Percentiles rank a stretch among this genome's conserved stretches.
Conservation (phyloP, 2,888 invertebrate species). For the Hermaeophaga mercurialis region DNA sequence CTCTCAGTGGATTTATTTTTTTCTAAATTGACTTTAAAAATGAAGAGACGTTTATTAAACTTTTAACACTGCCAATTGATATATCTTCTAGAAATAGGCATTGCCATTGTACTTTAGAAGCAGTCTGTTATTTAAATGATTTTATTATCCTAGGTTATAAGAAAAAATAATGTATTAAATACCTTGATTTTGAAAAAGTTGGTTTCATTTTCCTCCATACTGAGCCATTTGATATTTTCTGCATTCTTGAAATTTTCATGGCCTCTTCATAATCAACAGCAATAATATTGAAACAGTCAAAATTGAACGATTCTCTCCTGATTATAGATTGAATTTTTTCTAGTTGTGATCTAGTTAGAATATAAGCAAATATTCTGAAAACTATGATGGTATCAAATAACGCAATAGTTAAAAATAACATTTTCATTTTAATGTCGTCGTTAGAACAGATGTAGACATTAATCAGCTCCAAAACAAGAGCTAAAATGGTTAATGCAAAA, state of each 20-base stretch:
- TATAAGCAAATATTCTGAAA: conserved; percentile 15
- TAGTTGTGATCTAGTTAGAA: conserved; percentile 5
- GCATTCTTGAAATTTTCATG: background rate
- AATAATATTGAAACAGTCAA: conserved; percentile 19
- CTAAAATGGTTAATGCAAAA: conserved; percentile 7
- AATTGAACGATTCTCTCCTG: conserved; percentile 15
- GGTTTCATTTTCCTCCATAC: background rate
- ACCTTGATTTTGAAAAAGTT: background rate
- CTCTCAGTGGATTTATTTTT: too few species aligned
- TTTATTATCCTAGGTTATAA: too few species aligned
- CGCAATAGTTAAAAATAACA: conserved; percentile 18
- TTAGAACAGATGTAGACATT: conserved; percentile 4
- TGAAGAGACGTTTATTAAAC: background rate
- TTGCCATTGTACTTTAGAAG: background rate
- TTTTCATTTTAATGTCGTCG: conserved; percentile 19
- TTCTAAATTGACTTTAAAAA: too few species aligned
- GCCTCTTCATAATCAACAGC: conserved; percentile 1
- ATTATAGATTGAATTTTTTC: conserved; percentile 7
- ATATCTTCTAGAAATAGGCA: background rate
- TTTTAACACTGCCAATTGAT: background rate
- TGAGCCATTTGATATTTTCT: background rate
- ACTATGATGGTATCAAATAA: conserved; percentile 20
- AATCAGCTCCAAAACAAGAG: conserved; percentile 9
- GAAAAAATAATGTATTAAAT: too few species aligned
- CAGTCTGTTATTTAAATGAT: background rate